Evolutionary conservation across 2,888 invertebrate genomes (phyloP).

Genomic region (Pyrochroa serraticornis): DNA sequence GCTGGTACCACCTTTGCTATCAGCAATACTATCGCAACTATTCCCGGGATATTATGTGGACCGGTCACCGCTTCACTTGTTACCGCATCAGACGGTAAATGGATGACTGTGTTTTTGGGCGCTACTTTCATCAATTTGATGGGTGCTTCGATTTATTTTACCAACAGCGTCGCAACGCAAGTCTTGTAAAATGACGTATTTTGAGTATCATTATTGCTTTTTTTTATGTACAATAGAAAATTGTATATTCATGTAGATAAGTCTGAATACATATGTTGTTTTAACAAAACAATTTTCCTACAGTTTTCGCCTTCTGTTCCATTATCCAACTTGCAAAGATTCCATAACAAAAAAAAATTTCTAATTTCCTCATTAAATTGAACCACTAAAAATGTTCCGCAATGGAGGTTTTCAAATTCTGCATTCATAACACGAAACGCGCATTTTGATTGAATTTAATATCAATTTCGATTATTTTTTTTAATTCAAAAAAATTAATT

Average conservation of each 20-base stretch:
- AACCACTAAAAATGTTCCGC: too few species aligned
- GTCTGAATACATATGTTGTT: constrained; percentile 18
- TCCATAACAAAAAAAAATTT: too few species aligned
- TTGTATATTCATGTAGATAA: constrained; percentile 33
- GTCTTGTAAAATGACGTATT: constrained; percentile 58
- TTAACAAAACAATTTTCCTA: background rate
- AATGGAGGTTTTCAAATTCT: too few species aligned
- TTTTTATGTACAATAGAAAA: constrained; percentile 11
- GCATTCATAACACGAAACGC: too few species aligned
- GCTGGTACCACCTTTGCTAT: constrained; percentile 79
- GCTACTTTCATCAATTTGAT: constrained; percentile 75
- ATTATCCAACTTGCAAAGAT: too few species aligned
- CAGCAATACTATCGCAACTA: constrained; percentile 76
- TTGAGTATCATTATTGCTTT: constrained; percentile 4
- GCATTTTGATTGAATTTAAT: too few species aligned
- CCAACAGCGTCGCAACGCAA: constrained; percentile 73
- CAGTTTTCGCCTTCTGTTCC: too few species aligned
- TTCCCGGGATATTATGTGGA: constrained; percentile 78
- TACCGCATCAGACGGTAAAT: constrained; percentile 71
- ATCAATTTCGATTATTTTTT: too few species aligned
- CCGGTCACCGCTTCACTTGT: constrained; percentile 77
- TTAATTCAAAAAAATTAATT: too few species aligned
- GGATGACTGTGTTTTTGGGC: constrained; percentile 76
- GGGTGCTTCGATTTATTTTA: constrained; percentile 74
- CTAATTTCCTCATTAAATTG: too few species aligned